Percentiles rank a stretch among this genome's conserved stretches.
phyloP scores from a whole-genome alignment of 2,888 invertebrate species.

The Pocota personata region DNA sequence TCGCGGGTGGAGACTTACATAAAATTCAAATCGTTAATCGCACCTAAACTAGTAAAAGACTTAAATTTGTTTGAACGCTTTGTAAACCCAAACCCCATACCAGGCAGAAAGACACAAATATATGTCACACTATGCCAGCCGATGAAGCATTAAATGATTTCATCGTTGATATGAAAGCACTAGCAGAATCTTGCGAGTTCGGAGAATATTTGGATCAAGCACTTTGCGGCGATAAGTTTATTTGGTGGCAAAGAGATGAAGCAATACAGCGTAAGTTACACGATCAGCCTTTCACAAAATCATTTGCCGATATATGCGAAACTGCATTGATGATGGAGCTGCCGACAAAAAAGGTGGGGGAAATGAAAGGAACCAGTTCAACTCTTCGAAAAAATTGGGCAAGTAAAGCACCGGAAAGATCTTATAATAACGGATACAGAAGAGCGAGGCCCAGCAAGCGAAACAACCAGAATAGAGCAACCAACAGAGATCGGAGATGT shows the following conservation, averaged over 20 bases:
- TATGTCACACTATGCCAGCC: background rate
- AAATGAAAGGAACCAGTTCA: slow-evolving; percentile 5
- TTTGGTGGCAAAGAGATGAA: no score
- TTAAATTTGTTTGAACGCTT: slow-evolving; percentile 4
- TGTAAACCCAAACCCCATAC: slow-evolving; percentile 33
- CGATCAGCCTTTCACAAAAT: slow-evolving; percentile 1
- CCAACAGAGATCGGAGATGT: background rate
- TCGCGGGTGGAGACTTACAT: slow-evolving; percentile 16
- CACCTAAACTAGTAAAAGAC: slow-evolving; percentile 18
- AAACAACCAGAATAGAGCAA: slow-evolving; percentile 2
- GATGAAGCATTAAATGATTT: slow-evolving; percentile 35
- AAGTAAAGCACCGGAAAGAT: background rate
- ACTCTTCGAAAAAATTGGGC: background rate
- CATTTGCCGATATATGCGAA: slow-evolving; percentile 22
- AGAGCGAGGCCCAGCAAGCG: background rate
- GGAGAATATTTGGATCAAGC: slow-evolving; percentile 19
- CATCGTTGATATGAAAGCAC: slow-evolving; percentile 15
- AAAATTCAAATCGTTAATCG: slow-evolving; percentile 36
- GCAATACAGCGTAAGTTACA: slow-evolving; percentile 24
- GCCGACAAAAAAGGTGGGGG: no score
- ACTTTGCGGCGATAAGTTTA: no score
- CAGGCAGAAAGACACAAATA: no score
- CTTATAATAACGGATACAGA: background rate
- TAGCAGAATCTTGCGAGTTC: slow-evolving; percentile 26
- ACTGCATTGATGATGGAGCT: no score